A percentile compares a stretch with the other conserved stretches of the same genome.
These are phyloP conservation scores for Brachyhypopomus gauderio DNA, from an alignment of 2,113 vertebrate genomes.

Conservation along the genomic window DNA sequence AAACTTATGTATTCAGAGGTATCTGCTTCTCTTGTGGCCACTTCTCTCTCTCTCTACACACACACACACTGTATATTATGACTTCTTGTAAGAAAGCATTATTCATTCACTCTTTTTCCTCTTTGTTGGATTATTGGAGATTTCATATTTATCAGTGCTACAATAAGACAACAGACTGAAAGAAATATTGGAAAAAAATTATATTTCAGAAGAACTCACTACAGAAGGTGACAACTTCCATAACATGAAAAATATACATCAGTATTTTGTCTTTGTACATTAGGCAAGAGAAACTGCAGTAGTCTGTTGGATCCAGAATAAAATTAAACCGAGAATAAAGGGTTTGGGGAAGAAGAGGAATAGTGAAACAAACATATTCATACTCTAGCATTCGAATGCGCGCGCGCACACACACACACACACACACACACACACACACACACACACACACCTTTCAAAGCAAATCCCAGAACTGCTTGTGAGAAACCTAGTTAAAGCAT, in stretches of 20 bases:
- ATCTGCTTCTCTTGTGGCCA: background rate
- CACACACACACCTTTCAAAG: conserved; percentile 64
- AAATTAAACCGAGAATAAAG: conserved; percentile 73
- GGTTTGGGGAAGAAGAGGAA: conserved; percentile 60
- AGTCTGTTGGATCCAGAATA: conserved; percentile 69
- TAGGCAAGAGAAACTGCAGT: conserved; percentile 82
- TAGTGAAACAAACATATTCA: conserved; percentile 57
- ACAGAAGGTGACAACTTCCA: conserved; percentile 95
- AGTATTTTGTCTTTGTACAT: conserved; percentile 97
- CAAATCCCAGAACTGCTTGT: conserved; percentile 74
- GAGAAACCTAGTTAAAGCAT: conserved; percentile 82
- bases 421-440: conserved; percentile 9
- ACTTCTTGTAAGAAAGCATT: no score
- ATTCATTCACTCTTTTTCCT: no score
- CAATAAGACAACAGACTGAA: conserved; percentile 61
- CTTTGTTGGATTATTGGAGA: no score
- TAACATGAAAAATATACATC: conserved; percentile 99
- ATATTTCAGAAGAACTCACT: conserved; percentile 98
- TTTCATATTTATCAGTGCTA: background rate
- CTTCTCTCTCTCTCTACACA: no score
- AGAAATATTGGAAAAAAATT: conserved; percentile 90
- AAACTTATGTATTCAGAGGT: background rate
- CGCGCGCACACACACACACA: no score
- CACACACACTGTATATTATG: no score
- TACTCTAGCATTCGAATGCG: conserved; percentile 35